phyloP scores from a whole-genome alignment of 2,888 invertebrate species.

The Ophion costatus region DNA sequence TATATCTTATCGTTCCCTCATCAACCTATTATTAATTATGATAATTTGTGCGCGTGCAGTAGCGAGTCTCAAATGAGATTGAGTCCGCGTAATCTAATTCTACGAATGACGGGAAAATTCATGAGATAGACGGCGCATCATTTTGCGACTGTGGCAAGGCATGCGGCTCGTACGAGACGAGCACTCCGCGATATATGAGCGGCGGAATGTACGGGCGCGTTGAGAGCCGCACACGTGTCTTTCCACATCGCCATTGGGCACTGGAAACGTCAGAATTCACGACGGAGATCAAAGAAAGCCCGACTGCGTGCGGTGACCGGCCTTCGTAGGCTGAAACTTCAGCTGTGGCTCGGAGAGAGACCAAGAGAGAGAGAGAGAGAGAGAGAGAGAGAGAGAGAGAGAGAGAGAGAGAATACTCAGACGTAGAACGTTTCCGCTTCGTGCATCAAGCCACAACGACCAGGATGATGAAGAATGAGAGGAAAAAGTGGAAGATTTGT shows the following conservation, averaged over 20 bases:
- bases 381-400: background rate
- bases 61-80: background rate
- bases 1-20: too few species aligned
- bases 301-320: slow-evolving; percentile 59
- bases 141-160: slow-evolving; percentile 13
- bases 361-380: background rate
- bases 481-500: slow-evolving; percentile 10
- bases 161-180: slow-evolving; percentile 34
- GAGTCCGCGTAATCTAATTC: background rate
- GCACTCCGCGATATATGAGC: slow-evolving; percentile 24
- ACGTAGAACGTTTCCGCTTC: slow-evolving; percentile 66
- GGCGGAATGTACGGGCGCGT: slow-evolving; percentile 33
- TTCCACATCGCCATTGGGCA: slow-evolving; percentile 31
- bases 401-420: slow-evolving; percentile 15
- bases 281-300: slow-evolving; percentile 72
- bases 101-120: slow-evolving; percentile 4
- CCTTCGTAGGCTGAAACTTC: slow-evolving; percentile 66
- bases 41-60: background rate
- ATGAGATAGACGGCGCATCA: background rate
- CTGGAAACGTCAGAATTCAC: slow-evolving; percentile 57
- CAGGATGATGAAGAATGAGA: slow-evolving; percentile 19
- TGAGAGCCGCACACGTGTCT: slow-evolving; percentile 52
- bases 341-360: slow-evolving; percentile 9
- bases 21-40: slow-evolving; percentile 4
- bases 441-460: slow-evolving; percentile 53